Evolutionary conservation across 2,888 invertebrate species (phyloP).

Genomic region (Mylabris sibirica): DNA sequence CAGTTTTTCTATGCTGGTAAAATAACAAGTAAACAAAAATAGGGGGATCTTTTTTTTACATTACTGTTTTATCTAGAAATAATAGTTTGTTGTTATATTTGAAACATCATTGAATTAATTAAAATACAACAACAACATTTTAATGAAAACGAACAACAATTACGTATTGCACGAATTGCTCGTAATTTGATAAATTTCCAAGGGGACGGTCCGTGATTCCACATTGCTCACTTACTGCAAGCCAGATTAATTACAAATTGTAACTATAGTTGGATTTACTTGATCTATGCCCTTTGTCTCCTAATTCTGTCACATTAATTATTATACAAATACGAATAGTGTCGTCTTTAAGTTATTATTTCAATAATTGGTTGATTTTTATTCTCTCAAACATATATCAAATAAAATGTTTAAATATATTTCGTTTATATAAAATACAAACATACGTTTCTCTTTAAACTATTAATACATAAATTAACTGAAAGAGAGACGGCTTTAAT

Average conservation of each 20-base stretch:
- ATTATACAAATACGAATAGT: not conserved
- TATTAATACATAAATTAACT: not conserved
- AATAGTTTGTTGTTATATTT: not conserved
- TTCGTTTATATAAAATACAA: not conserved
- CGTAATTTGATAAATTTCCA: conserved; percentile 13
- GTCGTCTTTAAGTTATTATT: not conserved
- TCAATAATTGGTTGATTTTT: not conserved
- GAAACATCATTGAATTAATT: not conserved
- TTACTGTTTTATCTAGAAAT: not conserved
- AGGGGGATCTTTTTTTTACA: not conserved
- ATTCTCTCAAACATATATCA: too few relatives aligned
- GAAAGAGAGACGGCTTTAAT: conserved; percentile 28
- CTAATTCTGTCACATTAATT: not conserved
- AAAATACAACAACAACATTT: not conserved
- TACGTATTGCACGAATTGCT: not conserved
- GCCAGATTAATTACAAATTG: not conserved
- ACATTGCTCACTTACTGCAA: not conserved
- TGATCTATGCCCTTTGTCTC: not conserved
- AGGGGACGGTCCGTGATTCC: not conserved
- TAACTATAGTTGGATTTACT: not conserved
- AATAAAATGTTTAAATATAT: not conserved
- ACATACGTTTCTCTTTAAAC: not conserved
- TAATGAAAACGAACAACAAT: not conserved
- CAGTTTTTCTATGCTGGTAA: not conserved
- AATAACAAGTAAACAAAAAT: not conserved